These are phyloP conservation scores for Cladorhizidae sp. DNA, from an alignment of 37 sponge, comb jelly and placozoan genomes.

Conservation along the genomic window DNA sequence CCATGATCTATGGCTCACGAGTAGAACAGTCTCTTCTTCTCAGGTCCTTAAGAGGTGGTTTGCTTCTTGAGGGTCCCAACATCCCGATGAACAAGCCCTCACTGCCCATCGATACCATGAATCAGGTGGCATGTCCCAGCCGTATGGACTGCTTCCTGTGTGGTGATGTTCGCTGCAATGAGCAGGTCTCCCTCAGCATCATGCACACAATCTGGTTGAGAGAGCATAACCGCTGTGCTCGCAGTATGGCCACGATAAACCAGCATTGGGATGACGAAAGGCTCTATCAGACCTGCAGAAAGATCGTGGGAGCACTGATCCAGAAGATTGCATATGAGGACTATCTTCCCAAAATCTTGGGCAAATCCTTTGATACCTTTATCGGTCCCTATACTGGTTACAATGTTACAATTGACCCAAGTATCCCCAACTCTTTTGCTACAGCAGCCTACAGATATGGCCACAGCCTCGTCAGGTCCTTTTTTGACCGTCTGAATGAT, in stretches of 20 bases:
- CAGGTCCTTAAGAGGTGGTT: background rate
- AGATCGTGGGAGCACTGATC: constrained; percentile 76
- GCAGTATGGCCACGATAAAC: constrained; percentile 54
- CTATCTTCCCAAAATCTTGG: constrained; percentile 83
- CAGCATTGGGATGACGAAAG: constrained; percentile 82
- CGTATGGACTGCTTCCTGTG: constrained; percentile 61
- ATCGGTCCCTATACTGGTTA: constrained; percentile 67
- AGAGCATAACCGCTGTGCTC: constrained; percentile 93
- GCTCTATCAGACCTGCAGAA: constrained; percentile 81
- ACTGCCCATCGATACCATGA: background rate
- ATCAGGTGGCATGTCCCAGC: background rate
- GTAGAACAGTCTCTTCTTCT: background rate
- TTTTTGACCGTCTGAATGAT: constrained; percentile 57
- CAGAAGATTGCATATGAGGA: constrained; percentile 89
- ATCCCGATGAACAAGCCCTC: background rate
- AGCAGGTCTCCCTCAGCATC: constrained; percentile 79
- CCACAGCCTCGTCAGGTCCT: constrained; percentile 69
- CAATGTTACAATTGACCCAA: constrained; percentile 51
- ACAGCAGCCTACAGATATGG: constrained; percentile 90
- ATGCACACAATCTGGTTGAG: constrained; percentile 97
- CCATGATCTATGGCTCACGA: constrained; percentile 72
- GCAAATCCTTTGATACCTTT: constrained; percentile 20
- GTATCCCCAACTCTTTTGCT: constrained; percentile 75
- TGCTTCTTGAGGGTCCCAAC: background rate
- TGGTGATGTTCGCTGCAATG: constrained; percentile 87